A percentile compares a stretch with the other conserved stretches of the same genome.
phyloP scores from a whole-genome alignment of 2,888 invertebrate genomes.

The Onthophagus sagittarius region DNA sequence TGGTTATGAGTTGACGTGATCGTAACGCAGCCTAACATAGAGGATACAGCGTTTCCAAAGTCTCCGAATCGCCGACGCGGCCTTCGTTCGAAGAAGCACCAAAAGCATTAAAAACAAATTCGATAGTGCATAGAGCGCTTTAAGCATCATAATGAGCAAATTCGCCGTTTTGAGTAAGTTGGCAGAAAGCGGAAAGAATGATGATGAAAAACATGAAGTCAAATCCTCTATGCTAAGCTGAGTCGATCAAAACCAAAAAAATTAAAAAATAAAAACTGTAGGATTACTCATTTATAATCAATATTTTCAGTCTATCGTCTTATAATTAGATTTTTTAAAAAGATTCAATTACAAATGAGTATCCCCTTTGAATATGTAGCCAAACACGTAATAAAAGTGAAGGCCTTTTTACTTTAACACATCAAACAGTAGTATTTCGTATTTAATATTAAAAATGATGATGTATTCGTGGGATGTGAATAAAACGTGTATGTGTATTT shows the following conservation, averaged over 20 bases:
- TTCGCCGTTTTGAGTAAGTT: background rate
- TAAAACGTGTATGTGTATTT: conserved; percentile 2
- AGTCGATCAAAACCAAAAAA: background rate
- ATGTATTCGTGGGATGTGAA: conserved; percentile 7
- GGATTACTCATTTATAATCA: background rate
- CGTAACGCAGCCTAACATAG: conserved; percentile 26
- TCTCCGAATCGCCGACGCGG: background rate
- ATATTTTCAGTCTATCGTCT: background rate
- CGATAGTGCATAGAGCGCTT: background rate
- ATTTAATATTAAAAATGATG: conserved; percentile 7
- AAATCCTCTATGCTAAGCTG: conserved; percentile 28
- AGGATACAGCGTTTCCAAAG: conserved; percentile 21
- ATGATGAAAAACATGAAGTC: conserved; percentile 7
- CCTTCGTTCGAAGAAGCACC: background rate
- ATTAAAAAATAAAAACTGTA: background rate
- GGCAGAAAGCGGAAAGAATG: background rate
- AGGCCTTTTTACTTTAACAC: conserved; percentile 25
- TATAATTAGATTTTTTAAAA: conserved; percentile 4
- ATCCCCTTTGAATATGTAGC: conserved; percentile 19
- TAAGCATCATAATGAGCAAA: background rate
- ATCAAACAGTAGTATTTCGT: conserved; percentile 21
- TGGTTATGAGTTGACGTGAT: conserved; percentile 23
- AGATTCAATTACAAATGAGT: conserved; percentile 12
- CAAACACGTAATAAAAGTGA: conserved; percentile 30
- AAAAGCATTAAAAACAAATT: background rate